phyloP scores from a whole-genome alignment of 92 coral and sea anemone species.

The Scolanthus callimorphus region DNA sequence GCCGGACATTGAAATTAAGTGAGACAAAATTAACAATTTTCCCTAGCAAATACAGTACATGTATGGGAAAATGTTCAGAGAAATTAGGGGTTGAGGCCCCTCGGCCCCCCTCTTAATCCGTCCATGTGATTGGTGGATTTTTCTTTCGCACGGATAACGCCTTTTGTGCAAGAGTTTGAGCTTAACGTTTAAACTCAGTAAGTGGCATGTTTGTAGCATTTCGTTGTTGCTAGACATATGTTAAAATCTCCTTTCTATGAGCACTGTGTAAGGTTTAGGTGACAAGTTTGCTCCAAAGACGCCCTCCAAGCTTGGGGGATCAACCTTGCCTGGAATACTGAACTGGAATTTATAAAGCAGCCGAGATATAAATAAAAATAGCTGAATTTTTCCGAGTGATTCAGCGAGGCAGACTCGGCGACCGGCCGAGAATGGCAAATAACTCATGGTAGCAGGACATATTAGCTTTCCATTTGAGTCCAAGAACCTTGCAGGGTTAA shows the following conservation, averaged over 20 bases:
- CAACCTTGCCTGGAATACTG: slow-evolving; percentile 51
- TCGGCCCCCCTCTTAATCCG: no score
- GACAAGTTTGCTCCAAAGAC: slow-evolving; percentile 78
- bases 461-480: slow-evolving; percentile 70
- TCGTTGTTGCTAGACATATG: no score
- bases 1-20: no score
- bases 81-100: no score
- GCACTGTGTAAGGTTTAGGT: slow-evolving; percentile 79
- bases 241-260: slow-evolving; percentile 55
- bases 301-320: slow-evolving; percentile 83
- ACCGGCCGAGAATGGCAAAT: slow-evolving; percentile 92
- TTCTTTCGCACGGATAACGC: no score
- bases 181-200: no score
- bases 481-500: slow-evolving; percentile 86
- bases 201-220: no score
- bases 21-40: no score
- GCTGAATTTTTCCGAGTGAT: slow-evolving; percentile 86
- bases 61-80: no score
- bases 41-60: no score
- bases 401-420: slow-evolving; percentile 94
- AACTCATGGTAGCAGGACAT: slow-evolving; percentile 86
- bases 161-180: no score
- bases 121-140: no score
- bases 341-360: slow-evolving; percentile 76
- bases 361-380: slow-evolving; percentile 78